Evolutionary conservation across 2,113 vertebrate species (phyloP).

Genomic region (Apaloderma vittatum): DNA sequence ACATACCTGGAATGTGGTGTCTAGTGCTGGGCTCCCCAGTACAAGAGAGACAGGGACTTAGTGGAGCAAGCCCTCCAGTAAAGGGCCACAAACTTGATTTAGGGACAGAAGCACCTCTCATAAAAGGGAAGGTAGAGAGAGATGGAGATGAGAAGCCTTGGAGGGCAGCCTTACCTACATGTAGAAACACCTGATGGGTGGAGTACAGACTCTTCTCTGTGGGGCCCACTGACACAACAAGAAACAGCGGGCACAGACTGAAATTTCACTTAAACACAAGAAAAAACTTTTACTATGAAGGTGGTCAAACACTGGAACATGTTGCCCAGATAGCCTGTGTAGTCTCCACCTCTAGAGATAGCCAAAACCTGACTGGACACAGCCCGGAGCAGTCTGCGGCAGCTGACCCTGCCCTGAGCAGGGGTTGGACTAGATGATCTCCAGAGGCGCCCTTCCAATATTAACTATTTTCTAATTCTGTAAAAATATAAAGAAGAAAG

Average conservation of each 20-base stretch:
- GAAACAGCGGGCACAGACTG: neutral
- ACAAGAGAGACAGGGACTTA: neutral
- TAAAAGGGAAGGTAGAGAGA: neutral
- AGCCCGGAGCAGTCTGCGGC: neutral
- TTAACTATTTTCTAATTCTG: neutral
- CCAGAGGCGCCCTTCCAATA: neutral
- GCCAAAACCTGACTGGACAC: neutral
- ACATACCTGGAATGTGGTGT: neutral
- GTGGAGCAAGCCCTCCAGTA: neutral
- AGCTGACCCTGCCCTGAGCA: neutral
- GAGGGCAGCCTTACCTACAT: rapidly evolving
- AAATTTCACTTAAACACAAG: neutral
- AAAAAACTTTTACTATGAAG: neutral
- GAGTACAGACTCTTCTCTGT: neutral
- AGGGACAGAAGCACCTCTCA: neutral
- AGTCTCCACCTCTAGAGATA: neutral
- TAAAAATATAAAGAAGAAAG: neutral
- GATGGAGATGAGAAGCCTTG: neutral
- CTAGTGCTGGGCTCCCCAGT: neutral
- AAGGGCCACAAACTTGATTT: neutral
- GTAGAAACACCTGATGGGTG: neutral
- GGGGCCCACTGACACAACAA: neutral
- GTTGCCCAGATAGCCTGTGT: neutral
- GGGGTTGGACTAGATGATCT: neutral
- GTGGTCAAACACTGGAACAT: neutral